Evolutionary conservation across 1,140 invertebrate genomes (phyloP), one percentile per base, ranked within the genome.

Genomic region (Drosophila littoralis): DNA sequence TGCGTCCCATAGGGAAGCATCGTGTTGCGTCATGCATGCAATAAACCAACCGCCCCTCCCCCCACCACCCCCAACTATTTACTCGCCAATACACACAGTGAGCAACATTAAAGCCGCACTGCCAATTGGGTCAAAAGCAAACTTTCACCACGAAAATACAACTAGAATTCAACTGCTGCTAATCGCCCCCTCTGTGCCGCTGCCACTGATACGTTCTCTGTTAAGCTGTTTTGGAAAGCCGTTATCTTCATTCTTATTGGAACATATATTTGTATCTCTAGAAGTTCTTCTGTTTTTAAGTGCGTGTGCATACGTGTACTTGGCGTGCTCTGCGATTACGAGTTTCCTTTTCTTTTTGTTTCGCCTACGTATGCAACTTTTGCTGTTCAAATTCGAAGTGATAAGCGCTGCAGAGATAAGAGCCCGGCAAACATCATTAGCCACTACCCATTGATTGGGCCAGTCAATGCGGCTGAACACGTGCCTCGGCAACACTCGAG

Each of bases 321-420:
- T 36, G 45, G 33, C 33, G 52, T 15, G 52, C 45, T 42, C 33
- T 50, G 15, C n/a, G 13, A 52, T 66, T 79, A 48, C 57, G 48
- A 9, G 5, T 58, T 22, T 28, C n/a, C 8, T 45, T 45, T 32
- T 6, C 40, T 58, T 75, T 70, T 17, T 13, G 12, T 74, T 68
- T 61, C 80, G 85, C 45, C 43, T 75, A 90, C 77, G 81, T 89
- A 73, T 75, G n/a, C 76, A 80, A 67, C 45, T 90, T 85, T 69
- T 33, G 66, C 58, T 68, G 64, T 68, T 68, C 59, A 36, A 51
- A 61, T 52, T 54, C 55, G 59, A 17, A 28, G 42, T 65, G 81
- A 83, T 83, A 80, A 84, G 66, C 13, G 32, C n/a, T 12, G 43
- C 9, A n/a, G 32, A 22, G 81, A 83, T 84, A 83, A 83, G 79